Percentiles rank a stretch among this genome's conserved stretches.
phyloP scores from a whole-genome alignment of 2,113 vertebrate genomes.

The Manacus vitellinus region DNA sequence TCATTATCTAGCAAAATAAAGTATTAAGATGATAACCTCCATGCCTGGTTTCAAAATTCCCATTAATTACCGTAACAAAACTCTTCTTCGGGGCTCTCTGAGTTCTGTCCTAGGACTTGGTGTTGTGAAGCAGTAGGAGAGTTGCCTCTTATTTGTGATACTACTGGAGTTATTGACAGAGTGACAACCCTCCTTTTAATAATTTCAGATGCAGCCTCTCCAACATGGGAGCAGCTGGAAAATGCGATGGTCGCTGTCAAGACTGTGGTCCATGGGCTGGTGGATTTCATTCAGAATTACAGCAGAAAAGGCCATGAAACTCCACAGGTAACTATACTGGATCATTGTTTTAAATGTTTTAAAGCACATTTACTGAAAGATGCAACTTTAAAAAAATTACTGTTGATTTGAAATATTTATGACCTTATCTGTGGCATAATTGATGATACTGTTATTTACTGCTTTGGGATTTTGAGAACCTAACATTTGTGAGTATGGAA shows the following conservation, averaged over 20 bases:
- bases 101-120: background rate
- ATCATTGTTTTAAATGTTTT: background rate
- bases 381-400: background rate
- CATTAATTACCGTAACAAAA: background rate
- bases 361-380: background rate
- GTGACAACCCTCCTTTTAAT: background rate
- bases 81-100: background rate
- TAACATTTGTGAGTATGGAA: background rate
- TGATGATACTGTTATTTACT: background rate
- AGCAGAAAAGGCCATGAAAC: conserved; percentile 94
- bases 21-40: background rate
- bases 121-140: background rate
- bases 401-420: background rate
- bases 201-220: conserved; percentile 85
- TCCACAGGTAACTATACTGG: conserved; percentile 81
- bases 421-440: background rate
- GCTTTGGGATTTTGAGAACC: background rate
- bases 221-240: conserved; percentile 93
- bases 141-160: background rate
- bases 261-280: conserved; percentile 91
- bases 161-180: background rate
- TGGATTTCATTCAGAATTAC: conserved; percentile 97
- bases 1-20: background rate
- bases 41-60: background rate
- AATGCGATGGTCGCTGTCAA: conserved; percentile 93